Conservation (phyloP, 2,888 invertebrate species). For the Idaea dimidiata region DNA sequence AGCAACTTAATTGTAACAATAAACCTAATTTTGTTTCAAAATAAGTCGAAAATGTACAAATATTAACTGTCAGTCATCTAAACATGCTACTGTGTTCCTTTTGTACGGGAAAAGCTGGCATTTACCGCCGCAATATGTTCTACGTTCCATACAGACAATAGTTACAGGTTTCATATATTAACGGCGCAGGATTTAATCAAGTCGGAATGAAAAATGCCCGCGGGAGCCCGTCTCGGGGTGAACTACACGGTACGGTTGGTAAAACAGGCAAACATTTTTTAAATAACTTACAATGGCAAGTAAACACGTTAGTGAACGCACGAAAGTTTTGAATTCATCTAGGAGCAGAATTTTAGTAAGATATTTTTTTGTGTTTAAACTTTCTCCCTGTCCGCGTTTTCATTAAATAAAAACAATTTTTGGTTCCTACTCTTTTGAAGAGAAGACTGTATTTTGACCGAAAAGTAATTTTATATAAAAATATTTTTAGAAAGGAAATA, state of each 20-base stretch:
- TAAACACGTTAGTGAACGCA: no score
- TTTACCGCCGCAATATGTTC: background rate
- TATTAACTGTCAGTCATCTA: background rate
- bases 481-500: no score
- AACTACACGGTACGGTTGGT: conserved; percentile 42
- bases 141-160: conserved; percentile 12
- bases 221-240: conserved; percentile 49
- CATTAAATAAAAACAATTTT: no score
- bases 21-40: no score
- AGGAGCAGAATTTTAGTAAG: background rate
- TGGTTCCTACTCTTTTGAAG: no score
- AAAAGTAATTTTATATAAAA: no score
- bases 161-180: conserved; percentile 59
- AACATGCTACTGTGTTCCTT: background rate
- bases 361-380: no score
- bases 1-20: no score
- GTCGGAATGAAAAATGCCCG: conserved; percentile 75
- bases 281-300: no score
- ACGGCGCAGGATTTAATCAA: conserved; percentile 72
- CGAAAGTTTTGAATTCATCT: background rate
- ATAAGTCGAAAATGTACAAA: background rate
- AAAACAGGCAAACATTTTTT: conserved; percentile 21
- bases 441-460: no score
- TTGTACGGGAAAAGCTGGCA: background rate
- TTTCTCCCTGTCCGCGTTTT: no score